These are phyloP conservation scores for Atopsyche davidsoni DNA, from an alignment of 1,140 invertebrate species.

Conservation along the genomic window DNA sequence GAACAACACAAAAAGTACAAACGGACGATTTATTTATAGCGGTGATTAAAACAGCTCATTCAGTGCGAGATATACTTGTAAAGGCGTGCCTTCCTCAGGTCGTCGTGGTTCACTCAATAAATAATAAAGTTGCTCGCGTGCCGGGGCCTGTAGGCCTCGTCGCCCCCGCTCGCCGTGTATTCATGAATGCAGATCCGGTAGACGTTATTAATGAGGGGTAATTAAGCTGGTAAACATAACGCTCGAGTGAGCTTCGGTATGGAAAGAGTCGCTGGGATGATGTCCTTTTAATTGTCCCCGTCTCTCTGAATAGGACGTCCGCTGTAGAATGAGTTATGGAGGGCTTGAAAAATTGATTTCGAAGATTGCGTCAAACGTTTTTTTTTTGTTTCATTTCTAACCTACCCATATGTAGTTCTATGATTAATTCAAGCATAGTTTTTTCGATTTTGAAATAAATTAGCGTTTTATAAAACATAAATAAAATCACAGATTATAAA, in stretches of 20 bases:
- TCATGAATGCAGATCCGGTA: constrained; percentile 14
- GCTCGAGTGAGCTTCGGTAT: constrained; percentile 18
- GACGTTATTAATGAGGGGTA: constrained; percentile 28
- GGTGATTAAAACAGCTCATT: too few relatives aligned
- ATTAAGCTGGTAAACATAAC: constrained; percentile 29
- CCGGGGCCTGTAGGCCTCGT: neutral
- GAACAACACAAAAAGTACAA: too few relatives aligned
- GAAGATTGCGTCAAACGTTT: too few relatives aligned
- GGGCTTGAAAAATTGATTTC: too few relatives aligned
- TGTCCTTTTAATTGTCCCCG: constrained; percentile 28
- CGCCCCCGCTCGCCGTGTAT: constrained; percentile 5
- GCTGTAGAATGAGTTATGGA: neutral
- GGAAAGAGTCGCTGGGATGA: constrained; percentile 16
- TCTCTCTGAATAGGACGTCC: constrained; percentile 9
- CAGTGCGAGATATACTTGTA: neutral
- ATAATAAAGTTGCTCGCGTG: neutral
- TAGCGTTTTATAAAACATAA: too few relatives aligned
- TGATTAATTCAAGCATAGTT: too few relatives aligned
- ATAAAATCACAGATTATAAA: too few relatives aligned
- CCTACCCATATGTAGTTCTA: too few relatives aligned
- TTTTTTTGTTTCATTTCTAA: too few relatives aligned
- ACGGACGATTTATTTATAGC: too few relatives aligned
- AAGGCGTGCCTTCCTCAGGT: too few relatives aligned
- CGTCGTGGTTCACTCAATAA: neutral
- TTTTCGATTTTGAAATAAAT: too few relatives aligned